Evolutionary conservation across 2,797 vertebrate species (phyloP).

Genomic region (Poecilia velifera): DNA sequence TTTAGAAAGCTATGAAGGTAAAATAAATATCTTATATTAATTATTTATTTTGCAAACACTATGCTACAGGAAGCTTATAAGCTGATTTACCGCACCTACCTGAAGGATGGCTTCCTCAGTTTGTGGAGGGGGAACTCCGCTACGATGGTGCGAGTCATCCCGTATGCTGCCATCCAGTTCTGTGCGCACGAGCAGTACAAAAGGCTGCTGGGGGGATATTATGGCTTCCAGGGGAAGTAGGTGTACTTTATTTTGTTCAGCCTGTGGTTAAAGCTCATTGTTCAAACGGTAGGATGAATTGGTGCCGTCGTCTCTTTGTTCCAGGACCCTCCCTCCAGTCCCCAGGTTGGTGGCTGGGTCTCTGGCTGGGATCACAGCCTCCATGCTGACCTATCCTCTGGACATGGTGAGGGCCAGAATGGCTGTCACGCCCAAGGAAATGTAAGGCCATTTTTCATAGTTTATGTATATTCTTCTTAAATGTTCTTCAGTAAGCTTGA

Average conservation of each 20-base stretch:
- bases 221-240: conserved; percentile 93
- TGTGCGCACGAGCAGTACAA: conserved; percentile 97
- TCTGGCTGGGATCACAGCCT: conserved; percentile 91
- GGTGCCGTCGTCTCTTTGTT: not conserved
- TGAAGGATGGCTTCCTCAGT: conserved; percentile 92
- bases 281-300: not conserved
- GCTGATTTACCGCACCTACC: conserved; percentile 94
- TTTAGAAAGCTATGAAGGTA: not conserved
- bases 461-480: conserved; percentile 2
- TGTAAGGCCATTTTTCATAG: conserved; percentile 80
- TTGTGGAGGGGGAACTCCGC: conserved; percentile 97
- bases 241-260: conserved; percentile 44
- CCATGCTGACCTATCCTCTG: conserved; percentile 94
- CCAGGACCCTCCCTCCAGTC: conserved; percentile 89
- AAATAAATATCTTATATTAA: no score
- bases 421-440: conserved; percentile 98
- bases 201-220: conserved; percentile 87
- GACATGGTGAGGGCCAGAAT: conserved; percentile 97
- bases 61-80: conserved; percentile 90
- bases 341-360: conserved; percentile 92
- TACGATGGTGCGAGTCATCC: conserved; percentile 97
- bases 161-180: conserved; percentile 98
- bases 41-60: not conserved
- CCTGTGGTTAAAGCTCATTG: not conserved
- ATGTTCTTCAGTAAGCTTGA: not conserved